phyloP scores from a whole-genome alignment of 2,888 invertebrate species.

The Campoplex capitator region DNA sequence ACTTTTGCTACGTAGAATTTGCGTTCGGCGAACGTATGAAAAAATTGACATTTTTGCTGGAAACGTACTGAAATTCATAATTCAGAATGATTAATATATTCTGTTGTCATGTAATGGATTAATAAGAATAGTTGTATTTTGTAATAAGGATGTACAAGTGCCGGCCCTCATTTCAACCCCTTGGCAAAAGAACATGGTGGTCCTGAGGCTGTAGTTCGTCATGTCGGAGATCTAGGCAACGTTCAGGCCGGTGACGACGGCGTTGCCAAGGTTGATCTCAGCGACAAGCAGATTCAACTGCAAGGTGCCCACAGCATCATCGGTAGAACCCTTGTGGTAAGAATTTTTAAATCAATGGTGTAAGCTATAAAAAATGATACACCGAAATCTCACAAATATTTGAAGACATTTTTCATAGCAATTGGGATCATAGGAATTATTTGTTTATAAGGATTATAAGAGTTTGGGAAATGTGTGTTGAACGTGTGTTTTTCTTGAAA shows the following conservation, averaged over 20 bases:
- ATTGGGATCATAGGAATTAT: too few relatives aligned
- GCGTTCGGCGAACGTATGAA: too few relatives aligned
- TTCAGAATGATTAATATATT: too few relatives aligned
- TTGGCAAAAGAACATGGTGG: slow-evolving; percentile 92
- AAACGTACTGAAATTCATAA: too few relatives aligned
- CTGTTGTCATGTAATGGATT: not conserved
- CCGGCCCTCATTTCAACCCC: slow-evolving; percentile 98
- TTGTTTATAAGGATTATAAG: too few relatives aligned
- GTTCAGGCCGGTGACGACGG: slow-evolving; percentile 88
- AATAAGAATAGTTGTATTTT: not conserved
- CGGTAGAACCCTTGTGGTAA: slow-evolving; percentile 92
- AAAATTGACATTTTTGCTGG: too few relatives aligned
- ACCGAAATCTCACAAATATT: too few relatives aligned
- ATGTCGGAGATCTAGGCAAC: slow-evolving; percentile 97
- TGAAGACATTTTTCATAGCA: too few relatives aligned
- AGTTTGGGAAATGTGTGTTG: too few relatives aligned
- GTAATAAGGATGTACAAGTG: slow-evolving; percentile 91
- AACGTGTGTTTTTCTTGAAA: too few relatives aligned
- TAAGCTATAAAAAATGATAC: not conserved
- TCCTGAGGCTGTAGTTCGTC: slow-evolving; percentile 90
- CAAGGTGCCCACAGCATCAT: slow-evolving; percentile 91
- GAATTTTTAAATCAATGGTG: slow-evolving; percentile 14
- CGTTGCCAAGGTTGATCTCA: slow-evolving; percentile 88
- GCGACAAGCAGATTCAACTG: slow-evolving; percentile 88
- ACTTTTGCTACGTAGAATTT: too few relatives aligned